A percentile compares a stretch with the other conserved stretches of the same genome.
Evolutionary conservation across 2,888 invertebrate genomes (phyloP).

Genomic region (Trachelus stipa): DNA sequence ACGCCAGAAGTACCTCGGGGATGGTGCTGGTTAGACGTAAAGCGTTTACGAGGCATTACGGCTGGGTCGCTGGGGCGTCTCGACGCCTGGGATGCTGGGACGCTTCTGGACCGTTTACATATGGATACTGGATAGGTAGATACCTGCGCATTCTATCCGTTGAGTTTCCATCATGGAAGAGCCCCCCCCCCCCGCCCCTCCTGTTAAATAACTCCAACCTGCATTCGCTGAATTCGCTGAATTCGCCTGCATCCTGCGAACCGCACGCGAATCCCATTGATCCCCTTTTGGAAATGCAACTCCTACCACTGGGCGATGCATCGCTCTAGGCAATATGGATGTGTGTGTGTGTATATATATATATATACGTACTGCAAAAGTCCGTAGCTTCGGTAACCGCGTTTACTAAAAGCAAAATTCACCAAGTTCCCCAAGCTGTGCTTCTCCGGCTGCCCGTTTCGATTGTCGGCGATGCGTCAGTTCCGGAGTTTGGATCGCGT

Average conservation of each 20-base stretch:
- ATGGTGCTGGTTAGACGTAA: conserved; percentile 33
- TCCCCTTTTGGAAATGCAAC: not conserved
- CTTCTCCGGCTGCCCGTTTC: not conserved
- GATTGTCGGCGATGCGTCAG: not conserved
- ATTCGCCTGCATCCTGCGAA: not conserved
- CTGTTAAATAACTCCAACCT: not conserved
- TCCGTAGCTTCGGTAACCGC: not conserved
- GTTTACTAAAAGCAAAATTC: not conserved
- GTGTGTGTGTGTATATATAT: not conserved
- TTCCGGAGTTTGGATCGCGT: not conserved
- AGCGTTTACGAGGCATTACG: conserved; percentile 45
- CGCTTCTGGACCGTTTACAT: not conserved
- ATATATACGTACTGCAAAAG: not conserved
- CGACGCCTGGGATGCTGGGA: not conserved
- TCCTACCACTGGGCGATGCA: not conserved
- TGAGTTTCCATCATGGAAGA: conserved; percentile 1
- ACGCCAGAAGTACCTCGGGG: conserved; percentile 14
- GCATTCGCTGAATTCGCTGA: not conserved
- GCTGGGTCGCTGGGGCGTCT: conserved; percentile 2
- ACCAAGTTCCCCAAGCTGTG: not conserved
- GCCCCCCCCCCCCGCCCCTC: not conserved
- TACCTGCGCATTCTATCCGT: conserved; percentile 19
- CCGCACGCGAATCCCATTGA: not conserved
- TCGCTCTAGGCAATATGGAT: not conserved
- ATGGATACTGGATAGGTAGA: not conserved